Evolutionary conservation across 2,888 invertebrate species (phyloP).

Genomic region (Leptinotarsa juncta): DNA sequence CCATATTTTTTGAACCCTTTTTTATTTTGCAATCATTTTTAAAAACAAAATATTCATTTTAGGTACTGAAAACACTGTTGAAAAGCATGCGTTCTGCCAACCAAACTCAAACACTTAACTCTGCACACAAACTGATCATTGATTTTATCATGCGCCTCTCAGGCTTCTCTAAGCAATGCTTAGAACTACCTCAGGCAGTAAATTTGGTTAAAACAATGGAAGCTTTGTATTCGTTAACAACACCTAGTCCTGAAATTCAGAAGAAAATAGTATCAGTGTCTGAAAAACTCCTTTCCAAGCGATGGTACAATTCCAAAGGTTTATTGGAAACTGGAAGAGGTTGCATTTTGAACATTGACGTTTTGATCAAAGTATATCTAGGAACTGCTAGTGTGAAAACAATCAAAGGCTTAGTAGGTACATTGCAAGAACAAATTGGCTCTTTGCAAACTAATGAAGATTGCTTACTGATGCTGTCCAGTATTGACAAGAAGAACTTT

Average conservation of each 20-base stretch:
- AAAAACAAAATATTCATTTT: conserved; percentile 7
- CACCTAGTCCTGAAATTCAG: conserved; percentile 63
- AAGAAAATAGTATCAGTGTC: conserved; percentile 68
- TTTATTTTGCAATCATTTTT: too few species aligned
- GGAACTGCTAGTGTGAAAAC: conserved; percentile 70
- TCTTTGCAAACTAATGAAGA: conserved; percentile 71
- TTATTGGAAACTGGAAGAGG: conserved; percentile 73
- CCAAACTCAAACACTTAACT: conserved; percentile 51
- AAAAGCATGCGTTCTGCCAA: conserved; percentile 63
- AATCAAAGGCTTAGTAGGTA: conserved; percentile 70
- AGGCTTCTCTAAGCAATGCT: conserved; percentile 68
- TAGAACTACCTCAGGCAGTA: conserved; percentile 70
- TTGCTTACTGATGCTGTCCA: conserved; percentile 71
- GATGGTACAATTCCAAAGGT: conserved; percentile 78
- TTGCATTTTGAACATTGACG: conserved; percentile 66
- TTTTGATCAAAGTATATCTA: conserved; percentile 75
- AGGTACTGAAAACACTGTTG: conserved; percentile 68
- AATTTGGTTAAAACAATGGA: conserved; percentile 69
- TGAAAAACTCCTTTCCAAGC: conserved; percentile 71
- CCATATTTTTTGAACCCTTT: too few species aligned
- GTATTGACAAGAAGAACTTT: conserved; percentile 77
- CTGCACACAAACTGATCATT: conserved; percentile 59
- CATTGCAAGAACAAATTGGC: conserved; percentile 69
- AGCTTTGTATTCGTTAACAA: conserved; percentile 65
- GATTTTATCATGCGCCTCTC: conserved; percentile 65